Evolutionary conservation across 2,888 invertebrate genomes (phyloP), one percentile per base, ranked within the genome.

Genomic region (Tribolium freemani): DNA sequence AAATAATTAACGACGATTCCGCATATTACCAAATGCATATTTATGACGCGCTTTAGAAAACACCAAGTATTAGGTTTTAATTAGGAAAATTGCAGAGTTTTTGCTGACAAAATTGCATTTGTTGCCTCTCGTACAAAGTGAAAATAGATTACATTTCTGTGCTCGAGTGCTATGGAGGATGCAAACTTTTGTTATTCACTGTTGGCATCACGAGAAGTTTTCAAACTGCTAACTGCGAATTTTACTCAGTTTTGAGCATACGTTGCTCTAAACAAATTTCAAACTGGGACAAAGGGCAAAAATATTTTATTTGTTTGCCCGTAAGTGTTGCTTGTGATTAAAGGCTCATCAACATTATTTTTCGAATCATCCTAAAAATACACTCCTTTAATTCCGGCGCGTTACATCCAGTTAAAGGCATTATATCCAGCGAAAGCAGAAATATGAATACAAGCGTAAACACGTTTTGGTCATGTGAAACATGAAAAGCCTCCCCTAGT

Each of bases 391-490:
- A 53, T 53, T 53, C 13, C 13, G 44, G 11, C 10, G 16, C 45
- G 51, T 53, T 64, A 54, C 45, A 54, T 26, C 13, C 38, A 21
- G 53, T 64, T 53, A 44, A 3, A 20, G n/a, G 30, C 53, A 54
- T 54, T 53, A 26, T 26, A 54, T 44, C 53, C 53, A 53, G 20
- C 54, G 10, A 64, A 64, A 64, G 53, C 26, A 54, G 16, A 21
- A 53, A 45, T 16, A 64, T 54, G 64, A 53, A 64, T 64, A 44
- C 64, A 64, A 53, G 53, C 64, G 53, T 54, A 44, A 54, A 64
- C 64, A 64, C 44, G 53, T 38, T 64, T 54, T 54, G 64, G 53
- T 45, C 44, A 64, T 64, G 64, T 64, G 53, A 53, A 53, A 64
- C 64, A 64, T 45, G 64, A 64, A 64, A 64, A 64, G 53, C 53